Evolutionary conservation across 2,113 vertebrate genomes (phyloP).

Genomic region (Pithys albifrons): DNA sequence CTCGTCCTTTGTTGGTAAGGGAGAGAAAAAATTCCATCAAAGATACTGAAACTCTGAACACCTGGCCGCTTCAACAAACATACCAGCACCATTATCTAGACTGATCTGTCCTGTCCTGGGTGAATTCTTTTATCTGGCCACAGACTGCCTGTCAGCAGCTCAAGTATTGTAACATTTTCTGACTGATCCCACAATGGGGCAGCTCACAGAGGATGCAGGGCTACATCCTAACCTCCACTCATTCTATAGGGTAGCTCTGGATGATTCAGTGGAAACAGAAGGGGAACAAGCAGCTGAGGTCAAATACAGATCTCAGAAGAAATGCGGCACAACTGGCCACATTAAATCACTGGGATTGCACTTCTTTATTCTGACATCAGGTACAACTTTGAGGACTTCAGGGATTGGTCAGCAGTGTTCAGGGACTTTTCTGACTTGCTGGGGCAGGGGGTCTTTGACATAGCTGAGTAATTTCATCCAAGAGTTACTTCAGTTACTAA

Average conservation of each 20-base stretch:
- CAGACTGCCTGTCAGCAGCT: background rate
- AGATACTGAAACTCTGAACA: too few species aligned
- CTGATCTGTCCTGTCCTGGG: background rate
- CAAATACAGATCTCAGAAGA: background rate
- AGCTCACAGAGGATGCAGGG: background rate
- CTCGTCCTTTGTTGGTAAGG: too few species aligned
- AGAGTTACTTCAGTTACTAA: background rate
- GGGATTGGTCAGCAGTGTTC: background rate
- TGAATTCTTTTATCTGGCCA: background rate
- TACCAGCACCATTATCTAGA: background rate
- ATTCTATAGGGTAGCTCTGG: background rate
- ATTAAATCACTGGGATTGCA: background rate
- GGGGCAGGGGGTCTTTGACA: background rate
- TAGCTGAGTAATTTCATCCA: background rate
- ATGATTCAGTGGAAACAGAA: background rate
- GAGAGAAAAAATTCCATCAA: too few species aligned
- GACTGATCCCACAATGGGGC: background rate
- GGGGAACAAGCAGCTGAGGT: background rate
- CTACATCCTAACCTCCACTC: background rate
- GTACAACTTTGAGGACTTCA: background rate
- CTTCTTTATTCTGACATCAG: background rate
- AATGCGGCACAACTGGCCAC: background rate
- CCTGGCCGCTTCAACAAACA: background rate
- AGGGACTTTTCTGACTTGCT: background rate
- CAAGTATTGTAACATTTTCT: background rate